Percentiles rank a stretch among this genome's conserved stretches.
Conservation (phyloP, 2,113 vertebrate species). For the Sigmodon hispidus region DNA sequence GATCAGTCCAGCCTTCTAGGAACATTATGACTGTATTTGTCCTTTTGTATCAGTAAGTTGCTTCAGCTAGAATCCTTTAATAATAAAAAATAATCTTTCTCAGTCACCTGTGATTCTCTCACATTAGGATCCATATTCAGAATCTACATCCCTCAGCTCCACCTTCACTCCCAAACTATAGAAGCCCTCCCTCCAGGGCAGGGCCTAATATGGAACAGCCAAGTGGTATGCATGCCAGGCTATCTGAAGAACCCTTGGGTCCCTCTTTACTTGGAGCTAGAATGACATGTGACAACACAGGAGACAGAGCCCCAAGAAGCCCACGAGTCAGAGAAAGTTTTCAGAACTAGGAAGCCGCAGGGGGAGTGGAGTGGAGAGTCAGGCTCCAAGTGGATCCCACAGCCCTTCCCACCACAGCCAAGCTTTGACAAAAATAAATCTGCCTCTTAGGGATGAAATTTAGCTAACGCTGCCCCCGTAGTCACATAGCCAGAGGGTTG, state of each 20-base stretch:
- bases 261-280: background rate
- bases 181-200: fast-evolving
- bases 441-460: background rate
- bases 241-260: background rate
- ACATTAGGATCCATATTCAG: background rate
- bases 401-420: background rate
- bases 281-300: background rate
- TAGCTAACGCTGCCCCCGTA: background rate
- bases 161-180: too few species aligned
- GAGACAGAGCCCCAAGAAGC: background rate
- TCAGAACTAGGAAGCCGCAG: background rate
- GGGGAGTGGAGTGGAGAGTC: background rate
- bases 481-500: background rate
- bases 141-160: background rate
- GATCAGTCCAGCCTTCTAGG: too few species aligned
- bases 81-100: too few species aligned
- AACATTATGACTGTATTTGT: too few species aligned
- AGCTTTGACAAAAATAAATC: background rate
- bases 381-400: background rate
- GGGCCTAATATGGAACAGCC: background rate
- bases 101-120: too few species aligned
- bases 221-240: fast-evolving
- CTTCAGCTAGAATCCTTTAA: too few species aligned
- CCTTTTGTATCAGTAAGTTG: too few species aligned
- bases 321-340: background rate